Percentiles rank a stretch among this genome's conserved stretches.
These are phyloP conservation scores for Saguinus midas DNA, from an alignment of 2,113 vertebrate species.

Conservation along the genomic window DNA sequence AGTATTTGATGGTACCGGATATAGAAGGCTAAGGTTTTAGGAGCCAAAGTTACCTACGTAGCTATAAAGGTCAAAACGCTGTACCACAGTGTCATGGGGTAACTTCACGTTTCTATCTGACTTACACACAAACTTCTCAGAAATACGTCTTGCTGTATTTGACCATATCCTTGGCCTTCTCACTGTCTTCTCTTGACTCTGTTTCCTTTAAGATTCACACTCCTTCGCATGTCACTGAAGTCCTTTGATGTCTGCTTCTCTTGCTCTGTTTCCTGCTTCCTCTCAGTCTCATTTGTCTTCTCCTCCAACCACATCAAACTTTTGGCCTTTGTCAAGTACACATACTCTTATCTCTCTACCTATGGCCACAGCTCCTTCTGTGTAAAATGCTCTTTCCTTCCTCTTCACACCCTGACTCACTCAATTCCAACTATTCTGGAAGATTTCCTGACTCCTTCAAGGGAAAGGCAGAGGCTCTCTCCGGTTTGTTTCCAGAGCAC, in stretches of 20 bases:
- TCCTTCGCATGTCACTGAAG: background rate
- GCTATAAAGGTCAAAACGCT: background rate
- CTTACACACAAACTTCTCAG: background rate
- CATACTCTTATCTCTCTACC: background rate
- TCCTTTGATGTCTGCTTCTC: background rate
- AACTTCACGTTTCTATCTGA: background rate
- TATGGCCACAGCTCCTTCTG: background rate
- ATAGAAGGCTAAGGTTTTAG: background rate
- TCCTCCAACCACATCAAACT: background rate
- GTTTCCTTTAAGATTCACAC: background rate
- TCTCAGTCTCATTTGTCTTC: background rate
- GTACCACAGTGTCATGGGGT: background rate
- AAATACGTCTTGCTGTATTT: background rate
- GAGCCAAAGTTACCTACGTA: background rate
- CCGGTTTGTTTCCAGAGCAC: background rate
- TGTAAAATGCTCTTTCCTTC: background rate
- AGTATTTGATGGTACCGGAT: background rate
- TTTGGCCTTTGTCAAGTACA: background rate
- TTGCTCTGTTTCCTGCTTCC: background rate
- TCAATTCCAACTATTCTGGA: background rate
- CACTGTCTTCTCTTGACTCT: background rate
- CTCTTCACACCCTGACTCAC: background rate
- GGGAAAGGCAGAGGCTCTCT: background rate
- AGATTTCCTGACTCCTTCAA: background rate
- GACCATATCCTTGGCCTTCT: background rate